These are phyloP conservation scores for Sebastes fasciatus DNA, from an alignment of 2,113 vertebrate species.

Conservation along the genomic window DNA sequence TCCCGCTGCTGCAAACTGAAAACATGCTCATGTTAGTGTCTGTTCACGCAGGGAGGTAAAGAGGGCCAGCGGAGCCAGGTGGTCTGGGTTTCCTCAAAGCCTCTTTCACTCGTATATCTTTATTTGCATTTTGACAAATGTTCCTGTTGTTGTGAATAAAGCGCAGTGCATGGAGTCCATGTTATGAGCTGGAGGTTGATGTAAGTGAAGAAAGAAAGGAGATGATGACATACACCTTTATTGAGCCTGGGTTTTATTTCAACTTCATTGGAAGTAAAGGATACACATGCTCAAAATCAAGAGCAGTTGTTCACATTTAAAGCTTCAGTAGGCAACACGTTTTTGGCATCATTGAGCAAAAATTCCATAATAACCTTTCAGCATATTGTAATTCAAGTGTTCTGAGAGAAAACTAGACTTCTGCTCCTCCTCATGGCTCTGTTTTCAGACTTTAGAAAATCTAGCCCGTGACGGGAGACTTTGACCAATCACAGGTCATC, in stretches of 20 bases:
- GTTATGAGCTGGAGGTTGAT: slow-evolving; percentile 43
- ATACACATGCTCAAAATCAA: neutral
- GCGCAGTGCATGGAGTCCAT: slow-evolving; percentile 28
- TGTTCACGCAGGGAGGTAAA: slow-evolving; percentile 54
- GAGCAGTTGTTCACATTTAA: neutral
- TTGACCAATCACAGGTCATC: too few species aligned
- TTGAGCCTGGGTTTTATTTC: neutral
- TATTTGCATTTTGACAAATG: slow-evolving; percentile 70
- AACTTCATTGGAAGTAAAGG: neutral
- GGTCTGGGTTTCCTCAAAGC: slow-evolving; percentile 74
- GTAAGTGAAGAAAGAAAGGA: slow-evolving; percentile 36
- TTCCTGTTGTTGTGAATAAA: slow-evolving; percentile 51
- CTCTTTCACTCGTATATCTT: slow-evolving; percentile 44
- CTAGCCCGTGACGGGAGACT: too few species aligned
- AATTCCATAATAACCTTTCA: too few species aligned
- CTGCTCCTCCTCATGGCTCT: too few species aligned
- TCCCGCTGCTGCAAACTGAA: slow-evolving; percentile 57
- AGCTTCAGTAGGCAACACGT: too few species aligned
- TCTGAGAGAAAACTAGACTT: too few species aligned
- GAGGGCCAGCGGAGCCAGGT: slow-evolving; percentile 46
- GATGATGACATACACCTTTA: slow-evolving; percentile 29
- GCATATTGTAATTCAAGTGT: too few species aligned
- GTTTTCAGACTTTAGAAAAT: too few species aligned
- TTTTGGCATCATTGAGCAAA: too few species aligned
- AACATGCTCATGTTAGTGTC: slow-evolving; percentile 65